Evolutionary conservation across 2,888 invertebrate genomes (phyloP).

Genomic region (Formica aserva): DNA sequence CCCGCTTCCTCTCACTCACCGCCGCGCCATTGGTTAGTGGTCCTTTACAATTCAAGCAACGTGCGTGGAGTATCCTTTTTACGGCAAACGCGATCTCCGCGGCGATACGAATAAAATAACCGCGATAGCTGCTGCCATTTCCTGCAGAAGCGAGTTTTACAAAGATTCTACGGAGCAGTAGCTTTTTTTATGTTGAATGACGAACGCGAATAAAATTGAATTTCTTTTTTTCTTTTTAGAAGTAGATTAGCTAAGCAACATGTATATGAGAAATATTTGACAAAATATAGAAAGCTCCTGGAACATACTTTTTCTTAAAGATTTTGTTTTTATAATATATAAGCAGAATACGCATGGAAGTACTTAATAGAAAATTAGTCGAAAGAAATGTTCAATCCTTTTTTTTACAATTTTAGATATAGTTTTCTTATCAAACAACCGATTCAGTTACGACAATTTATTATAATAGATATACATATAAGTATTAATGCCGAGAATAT

Average conservation of each 20-base stretch:
- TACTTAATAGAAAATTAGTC: not conserved
- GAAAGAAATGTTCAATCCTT: not conserved
- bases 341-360: not conserved
- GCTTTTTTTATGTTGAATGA: not conserved
- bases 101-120: slow-evolving; percentile 37
- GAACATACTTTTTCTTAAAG: not conserved
- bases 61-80: slow-evolving; percentile 39
- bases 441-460: not conserved
- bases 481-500: not conserved
- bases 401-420: not conserved
- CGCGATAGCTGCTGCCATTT: slow-evolving; percentile 30
- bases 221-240: not conserved
- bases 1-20: not conserved
- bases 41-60: slow-evolving; percentile 53
- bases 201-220: slow-evolving; percentile 24
- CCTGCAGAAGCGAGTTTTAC: slow-evolving; percentile 11
- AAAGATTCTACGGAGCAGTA: slow-evolving; percentile 31
- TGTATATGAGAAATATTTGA: not conserved
- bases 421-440: not conserved
- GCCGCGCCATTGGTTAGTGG: slow-evolving; percentile 10
- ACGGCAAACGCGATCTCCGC: slow-evolving; percentile 39
- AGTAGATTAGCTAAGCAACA: not conserved
- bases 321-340: not conserved
- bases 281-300: not conserved
- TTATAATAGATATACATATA: not conserved